Percentiles rank a stretch among this genome's conserved stretches.
Conservation (phyloP, 2,113 vertebrate species). For the Lipophrys pholis region DNA sequence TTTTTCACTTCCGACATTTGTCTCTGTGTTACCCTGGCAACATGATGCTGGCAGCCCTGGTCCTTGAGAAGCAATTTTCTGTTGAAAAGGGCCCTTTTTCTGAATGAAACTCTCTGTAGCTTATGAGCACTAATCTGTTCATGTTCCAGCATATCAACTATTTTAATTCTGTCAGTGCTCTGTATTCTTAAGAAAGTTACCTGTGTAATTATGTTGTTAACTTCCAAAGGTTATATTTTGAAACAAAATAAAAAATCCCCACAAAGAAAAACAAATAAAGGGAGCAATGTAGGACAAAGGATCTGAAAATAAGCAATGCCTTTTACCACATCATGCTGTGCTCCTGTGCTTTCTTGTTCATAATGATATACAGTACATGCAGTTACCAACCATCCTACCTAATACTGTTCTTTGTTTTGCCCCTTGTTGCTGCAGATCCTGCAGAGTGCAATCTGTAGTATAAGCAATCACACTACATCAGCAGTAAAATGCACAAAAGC, state of each 20-base stretch:
- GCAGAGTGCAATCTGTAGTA: conserved; percentile 32
- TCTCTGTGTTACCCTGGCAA: neutral
- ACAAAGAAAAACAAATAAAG: too few relatives aligned
- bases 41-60: conserved; percentile 20
- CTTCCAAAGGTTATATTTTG: neutral
- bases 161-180: conserved; percentile 9
- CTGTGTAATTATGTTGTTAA: conserved; percentile 8
- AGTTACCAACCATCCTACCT: too few relatives aligned
- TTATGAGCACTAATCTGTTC: conserved; percentile 21
- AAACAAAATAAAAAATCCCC: too few relatives aligned
- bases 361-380: too few relatives aligned
- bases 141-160: neutral
- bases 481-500: conserved; percentile 24
- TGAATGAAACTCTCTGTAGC: conserved; percentile 3
- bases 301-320: too few relatives aligned
- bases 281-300: too few relatives aligned
- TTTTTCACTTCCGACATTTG: conserved; percentile 11
- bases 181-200: conserved; percentile 9
- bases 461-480: conserved; percentile 22
- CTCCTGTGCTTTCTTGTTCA: too few relatives aligned
- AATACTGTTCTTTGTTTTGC: neutral
- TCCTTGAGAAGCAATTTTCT: neutral
- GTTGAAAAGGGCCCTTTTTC: neutral
- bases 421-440: conserved; percentile 18
- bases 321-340: too few relatives aligned